Conservation (phyloP, 2,888 invertebrate genomes). For the Hyppa rectilinea region DNA sequence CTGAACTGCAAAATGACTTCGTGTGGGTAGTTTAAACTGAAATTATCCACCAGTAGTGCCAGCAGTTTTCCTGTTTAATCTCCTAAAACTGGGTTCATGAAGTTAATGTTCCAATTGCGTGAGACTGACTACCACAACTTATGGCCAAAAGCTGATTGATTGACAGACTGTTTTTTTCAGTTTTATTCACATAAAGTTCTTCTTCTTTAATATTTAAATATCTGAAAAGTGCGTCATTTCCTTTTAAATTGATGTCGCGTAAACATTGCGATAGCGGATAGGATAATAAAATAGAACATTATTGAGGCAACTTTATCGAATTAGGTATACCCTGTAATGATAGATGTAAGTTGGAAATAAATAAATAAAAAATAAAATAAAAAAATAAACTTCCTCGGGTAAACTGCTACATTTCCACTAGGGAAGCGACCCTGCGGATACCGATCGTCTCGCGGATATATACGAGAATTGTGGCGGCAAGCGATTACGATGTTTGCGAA, state of each 20-base stretch:
- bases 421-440: slow-evolving; percentile 54
- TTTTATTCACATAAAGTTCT: slow-evolving; percentile 8
- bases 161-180: neutral
- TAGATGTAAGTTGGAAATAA: no score
- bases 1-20: neutral
- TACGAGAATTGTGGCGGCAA: slow-evolving; percentile 46
- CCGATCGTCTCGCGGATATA: slow-evolving; percentile 39
- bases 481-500: slow-evolving; percentile 19
- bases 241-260: slow-evolving; percentile 56
- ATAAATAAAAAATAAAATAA: no score
- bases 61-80: neutral
- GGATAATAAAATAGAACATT: slow-evolving; percentile 65
- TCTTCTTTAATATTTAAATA: slow-evolving; percentile 19
- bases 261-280: slow-evolving; percentile 55
- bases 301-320: slow-evolving; percentile 55
- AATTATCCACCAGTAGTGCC: neutral
- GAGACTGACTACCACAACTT: neutral
- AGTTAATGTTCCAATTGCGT: neutral
- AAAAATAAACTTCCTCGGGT: slow-evolving; percentile 59
- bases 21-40: neutral
- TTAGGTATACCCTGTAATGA: no score
- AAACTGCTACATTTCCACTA: slow-evolving; percentile 61
- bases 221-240: slow-evolving; percentile 52
- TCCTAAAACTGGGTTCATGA: neutral
- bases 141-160: neutral